Percentiles rank a stretch among this genome's conserved stretches.
Conservation (phyloP, 2,113 vertebrate species). For the Chrysemys picta region DNA sequence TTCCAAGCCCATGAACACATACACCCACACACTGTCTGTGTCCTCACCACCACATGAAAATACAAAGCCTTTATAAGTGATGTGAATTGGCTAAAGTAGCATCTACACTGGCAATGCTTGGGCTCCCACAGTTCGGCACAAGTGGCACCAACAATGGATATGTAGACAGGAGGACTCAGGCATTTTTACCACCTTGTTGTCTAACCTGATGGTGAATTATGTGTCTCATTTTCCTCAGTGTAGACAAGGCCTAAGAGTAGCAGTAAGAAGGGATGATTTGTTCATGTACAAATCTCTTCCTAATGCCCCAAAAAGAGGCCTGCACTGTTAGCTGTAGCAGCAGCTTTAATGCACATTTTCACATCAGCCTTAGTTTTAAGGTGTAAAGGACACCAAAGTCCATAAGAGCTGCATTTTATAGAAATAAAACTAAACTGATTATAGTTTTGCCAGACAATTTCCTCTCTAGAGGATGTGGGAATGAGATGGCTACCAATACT, state of each 20-base stretch:
- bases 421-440: neutral
- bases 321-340: neutral
- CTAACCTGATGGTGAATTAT: neutral
- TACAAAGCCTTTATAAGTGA: neutral
- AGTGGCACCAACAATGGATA: neutral
- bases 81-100: neutral
- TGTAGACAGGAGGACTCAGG: neutral
- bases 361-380: neutral
- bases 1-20: constrained; percentile 61
- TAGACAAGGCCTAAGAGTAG: neutral
- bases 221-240: neutral
- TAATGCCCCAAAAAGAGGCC: neutral
- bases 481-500: neutral
- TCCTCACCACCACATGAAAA: neutral
- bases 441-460: neutral
- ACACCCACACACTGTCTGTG: neutral
- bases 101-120: neutral
- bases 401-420: neutral
- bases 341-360: constrained; percentile 17
- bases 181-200: neutral
- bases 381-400: neutral
- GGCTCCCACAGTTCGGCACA: neutral
- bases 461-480: neutral
- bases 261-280: neutral
- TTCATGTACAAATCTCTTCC: neutral